Evolutionary conservation across 2,888 invertebrate genomes (phyloP), one percentile per base, ranked within the genome.

Genomic region (Caenorhabditis plicata): DNA sequence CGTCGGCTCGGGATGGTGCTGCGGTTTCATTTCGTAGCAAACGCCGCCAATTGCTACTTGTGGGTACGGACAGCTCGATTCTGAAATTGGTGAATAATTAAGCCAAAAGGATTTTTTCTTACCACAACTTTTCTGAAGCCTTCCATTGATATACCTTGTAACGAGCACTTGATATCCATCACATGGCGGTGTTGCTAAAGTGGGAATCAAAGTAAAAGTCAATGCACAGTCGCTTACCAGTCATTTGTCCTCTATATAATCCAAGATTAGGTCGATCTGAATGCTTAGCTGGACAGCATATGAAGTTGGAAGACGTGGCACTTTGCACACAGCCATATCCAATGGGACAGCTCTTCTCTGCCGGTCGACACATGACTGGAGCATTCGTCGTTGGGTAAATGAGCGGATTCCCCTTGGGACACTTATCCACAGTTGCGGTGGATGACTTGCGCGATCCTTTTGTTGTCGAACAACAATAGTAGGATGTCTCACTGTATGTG

Each of bases 41-140:
- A 73, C 64, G 3, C 73, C 73, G 13, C 71, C 73, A 23, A 73
- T 67, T 23, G 73, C 64, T 29, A 69, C 56, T 53, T 69, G 60
- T 8, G 61, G 64, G 49, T 58, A 65, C 11, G 73, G 73, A 45
- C 73, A 73, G 29, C 61, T 64, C 58, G 66, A 46, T 55, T 73
- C 72, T 73, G 53, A 32, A 70, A 69, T 22, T 43, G 27, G 2
- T 1, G n/a, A 8, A 25, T n/a, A 15, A 8, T 27, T 27, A 9
- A 27, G 29, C 8, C 11, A 9, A 7, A 9, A 27, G 7, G 29
- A 27, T 27, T 9, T 27, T 27, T 7, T 27, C 64, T 55, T 17
- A 71, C 72, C 73, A 48, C 73, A 73, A 49, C 67, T 38, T 35
- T 68, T 73, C 27, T 69, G 65, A 13, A 65, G 47, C 31, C 62